These are phyloP conservation scores for Leptobrachium ailaonicum DNA, from an alignment of 2,113 vertebrate species.

Conservation along the genomic window DNA sequence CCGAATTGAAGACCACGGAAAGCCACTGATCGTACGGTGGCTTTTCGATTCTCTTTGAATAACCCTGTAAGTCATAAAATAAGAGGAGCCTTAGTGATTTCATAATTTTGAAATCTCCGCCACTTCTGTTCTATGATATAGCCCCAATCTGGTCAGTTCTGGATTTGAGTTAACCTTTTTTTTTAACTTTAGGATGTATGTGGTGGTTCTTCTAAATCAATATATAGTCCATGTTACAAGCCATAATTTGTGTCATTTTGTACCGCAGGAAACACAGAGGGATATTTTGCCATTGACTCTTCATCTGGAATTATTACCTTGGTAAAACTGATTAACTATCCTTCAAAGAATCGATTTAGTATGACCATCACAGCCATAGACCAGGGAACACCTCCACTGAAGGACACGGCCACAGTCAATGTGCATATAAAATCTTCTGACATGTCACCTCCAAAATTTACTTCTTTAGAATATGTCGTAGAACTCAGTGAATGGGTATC, in stretches of 20 bases:
- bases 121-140: too few relatives aligned
- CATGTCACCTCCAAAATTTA: slow-evolving; percentile 81
- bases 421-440: slow-evolving; percentile 76
- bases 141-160: too few relatives aligned
- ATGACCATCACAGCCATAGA: slow-evolving; percentile 87
- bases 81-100: too few relatives aligned
- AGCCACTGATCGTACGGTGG: too few relatives aligned
- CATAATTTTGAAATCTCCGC: too few relatives aligned
- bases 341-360: slow-evolving; percentile 73
- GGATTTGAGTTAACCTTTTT: too few relatives aligned
- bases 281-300: slow-evolving; percentile 77
- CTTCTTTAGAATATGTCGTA: slow-evolving; percentile 76
- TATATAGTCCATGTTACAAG: too few relatives aligned
- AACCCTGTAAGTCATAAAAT: too few relatives aligned
- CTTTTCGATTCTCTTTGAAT: too few relatives aligned
- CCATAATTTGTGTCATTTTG: slow-evolving; percentile 17
- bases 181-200: too few relatives aligned
- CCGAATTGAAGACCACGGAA: too few relatives aligned
- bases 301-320: slow-evolving; percentile 79
- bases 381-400: slow-evolving; percentile 81
- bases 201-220: too few relatives aligned
- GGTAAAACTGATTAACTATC: slow-evolving; percentile 69
- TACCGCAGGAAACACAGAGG: slow-evolving; percentile 82
- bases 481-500: slow-evolving; percentile 84
- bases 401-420: slow-evolving; percentile 77